These are phyloP conservation scores for Prionailurus viverrinus DNA, from an alignment of 2,113 vertebrate species.

Conservation along the genomic window DNA sequence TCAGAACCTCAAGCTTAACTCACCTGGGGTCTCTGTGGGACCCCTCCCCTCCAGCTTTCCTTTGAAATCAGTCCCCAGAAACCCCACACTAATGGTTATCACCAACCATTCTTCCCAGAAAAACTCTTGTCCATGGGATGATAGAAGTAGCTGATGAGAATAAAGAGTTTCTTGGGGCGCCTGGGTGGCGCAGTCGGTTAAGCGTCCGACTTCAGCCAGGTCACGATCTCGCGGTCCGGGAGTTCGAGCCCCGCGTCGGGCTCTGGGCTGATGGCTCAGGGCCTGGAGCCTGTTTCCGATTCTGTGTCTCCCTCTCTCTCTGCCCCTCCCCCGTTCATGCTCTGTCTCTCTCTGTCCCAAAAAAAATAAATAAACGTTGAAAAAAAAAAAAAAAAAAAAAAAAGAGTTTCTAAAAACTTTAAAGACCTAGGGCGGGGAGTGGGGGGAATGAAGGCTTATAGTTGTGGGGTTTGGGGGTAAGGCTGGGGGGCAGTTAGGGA, in stretches of 20 bases:
- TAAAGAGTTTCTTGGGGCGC: not conserved
- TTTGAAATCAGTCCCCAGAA: slow-evolving; percentile 11
- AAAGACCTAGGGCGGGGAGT: not conserved
- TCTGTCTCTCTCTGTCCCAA: too few relatives aligned
- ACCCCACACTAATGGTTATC: not conserved
- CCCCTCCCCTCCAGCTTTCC: not conserved
- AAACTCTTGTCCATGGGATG: not conserved
- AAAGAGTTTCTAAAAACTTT: not conserved
- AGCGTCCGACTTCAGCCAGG: too few relatives aligned
- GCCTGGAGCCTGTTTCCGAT: too few relatives aligned
- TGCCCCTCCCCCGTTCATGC: too few relatives aligned
- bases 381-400: too few relatives aligned
- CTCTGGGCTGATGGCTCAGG: too few relatives aligned
- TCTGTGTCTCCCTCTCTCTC: too few relatives aligned
- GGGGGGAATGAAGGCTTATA: not conserved
- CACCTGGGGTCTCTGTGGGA: not conserved
- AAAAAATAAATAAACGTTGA: too few relatives aligned
- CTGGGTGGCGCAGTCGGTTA: too few relatives aligned
- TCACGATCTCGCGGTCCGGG: too few relatives aligned
- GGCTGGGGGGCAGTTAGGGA: not conserved
- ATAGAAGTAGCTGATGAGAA: not conserved
- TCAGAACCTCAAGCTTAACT: not conserved
- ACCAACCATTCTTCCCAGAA: not conserved
- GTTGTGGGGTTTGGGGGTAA: rapidly evolving
- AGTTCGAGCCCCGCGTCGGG: too few relatives aligned